phyloP scores from a whole-genome alignment of 2,113 vertebrate genomes.

The Microtus ochrogaster region DNA sequence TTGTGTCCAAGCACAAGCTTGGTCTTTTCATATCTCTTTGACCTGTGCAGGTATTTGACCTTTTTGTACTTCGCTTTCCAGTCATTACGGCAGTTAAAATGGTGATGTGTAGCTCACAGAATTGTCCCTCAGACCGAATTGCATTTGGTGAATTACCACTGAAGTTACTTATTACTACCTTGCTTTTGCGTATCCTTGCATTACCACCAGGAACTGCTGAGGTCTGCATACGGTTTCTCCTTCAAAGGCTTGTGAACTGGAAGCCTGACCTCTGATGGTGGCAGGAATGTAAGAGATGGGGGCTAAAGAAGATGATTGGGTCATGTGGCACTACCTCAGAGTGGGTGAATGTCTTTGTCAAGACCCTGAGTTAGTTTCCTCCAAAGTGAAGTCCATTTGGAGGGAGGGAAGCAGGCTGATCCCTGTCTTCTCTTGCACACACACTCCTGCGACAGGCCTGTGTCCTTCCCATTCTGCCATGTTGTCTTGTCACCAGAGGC shows the following conservation, averaged over 20 bases:
- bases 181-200: no score
- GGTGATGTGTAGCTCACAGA: not conserved
- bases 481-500: not conserved
- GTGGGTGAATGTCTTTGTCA: not conserved
- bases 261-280: not conserved
- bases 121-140: not conserved
- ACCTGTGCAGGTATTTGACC: not conserved
- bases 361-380: not conserved
- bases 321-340: not conserved
- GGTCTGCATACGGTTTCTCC: not conserved
- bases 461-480: not conserved
- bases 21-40: not conserved
- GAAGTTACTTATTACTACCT: not conserved
- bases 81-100: not conserved
- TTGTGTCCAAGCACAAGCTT: not conserved
- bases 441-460: not conserved
- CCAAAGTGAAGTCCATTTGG: not conserved
- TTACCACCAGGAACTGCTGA: not conserved
- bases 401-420: not conserved
- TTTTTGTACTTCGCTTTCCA: constrained; percentile 2
- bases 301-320: not conserved
- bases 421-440: not conserved
- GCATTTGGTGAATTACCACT: not conserved
- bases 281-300: not conserved
- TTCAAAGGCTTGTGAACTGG: not conserved